Evolutionary conservation across 2,888 invertebrate genomes (phyloP).

Genomic region (Caenorhabditis imperialis): DNA sequence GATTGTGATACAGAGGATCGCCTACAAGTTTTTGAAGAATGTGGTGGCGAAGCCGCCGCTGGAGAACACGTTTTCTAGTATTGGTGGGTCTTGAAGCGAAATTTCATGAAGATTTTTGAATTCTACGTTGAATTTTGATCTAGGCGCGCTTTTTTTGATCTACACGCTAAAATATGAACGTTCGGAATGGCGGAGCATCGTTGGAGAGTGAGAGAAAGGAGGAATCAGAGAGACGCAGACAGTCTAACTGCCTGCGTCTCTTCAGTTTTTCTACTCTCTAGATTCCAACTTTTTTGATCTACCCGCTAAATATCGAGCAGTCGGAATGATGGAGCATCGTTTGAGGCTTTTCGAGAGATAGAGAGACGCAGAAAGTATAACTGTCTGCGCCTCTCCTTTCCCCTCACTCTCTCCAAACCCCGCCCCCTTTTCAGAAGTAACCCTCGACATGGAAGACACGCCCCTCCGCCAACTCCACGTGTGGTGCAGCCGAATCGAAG

Average conservation of each 20-base stretch:
- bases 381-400: too few species aligned
- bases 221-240: too few species aligned
- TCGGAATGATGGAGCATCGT: too few species aligned
- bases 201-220: too few species aligned
- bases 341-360: too few species aligned
- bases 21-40: constrained; percentile 66
- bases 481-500: constrained; percentile 67
- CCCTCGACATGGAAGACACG: constrained; percentile 58
- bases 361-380: too few species aligned
- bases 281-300: background rate
- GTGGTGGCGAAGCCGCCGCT: constrained; percentile 56
- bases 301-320: too few species aligned
- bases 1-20: constrained; percentile 68
- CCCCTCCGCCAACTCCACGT: constrained; percentile 48
- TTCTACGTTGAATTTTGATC: background rate
- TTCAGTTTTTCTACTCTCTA: background rate
- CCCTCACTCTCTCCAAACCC: too few species aligned
- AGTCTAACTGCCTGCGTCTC: too few species aligned
- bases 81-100: constrained; percentile 52
- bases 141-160: too few species aligned
- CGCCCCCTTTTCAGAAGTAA: constrained; percentile 55
- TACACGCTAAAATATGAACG: too few species aligned
- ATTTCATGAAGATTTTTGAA: background rate
- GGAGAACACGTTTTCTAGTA: constrained; percentile 57
- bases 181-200: too few species aligned